Conservation (phyloP, 37 sponge, comb jelly and placozoan genomes). For the Ephydatia muelleri region DNA sequence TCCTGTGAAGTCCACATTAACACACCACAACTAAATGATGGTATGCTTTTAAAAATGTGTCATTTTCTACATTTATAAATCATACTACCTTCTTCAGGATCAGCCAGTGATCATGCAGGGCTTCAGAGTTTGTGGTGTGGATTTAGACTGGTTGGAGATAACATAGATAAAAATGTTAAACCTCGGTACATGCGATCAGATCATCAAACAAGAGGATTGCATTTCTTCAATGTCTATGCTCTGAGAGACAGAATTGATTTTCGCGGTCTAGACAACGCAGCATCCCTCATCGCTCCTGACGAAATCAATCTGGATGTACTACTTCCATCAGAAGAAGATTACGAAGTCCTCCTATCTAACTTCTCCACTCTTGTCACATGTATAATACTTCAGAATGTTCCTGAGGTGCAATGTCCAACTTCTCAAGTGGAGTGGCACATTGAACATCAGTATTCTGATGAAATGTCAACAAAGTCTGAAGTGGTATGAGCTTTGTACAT, state of each 20-base stretch:
- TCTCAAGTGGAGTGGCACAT: not conserved
- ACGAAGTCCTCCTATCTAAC: not conserved
- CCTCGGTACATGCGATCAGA: not conserved
- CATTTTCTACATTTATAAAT: too few species aligned
- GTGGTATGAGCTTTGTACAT: slow-evolving; percentile 13
- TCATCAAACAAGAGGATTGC: not conserved
- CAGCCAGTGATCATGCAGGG: too few species aligned
- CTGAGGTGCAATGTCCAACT: not conserved
- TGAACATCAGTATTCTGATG: not conserved
- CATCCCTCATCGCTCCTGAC: not conserved
- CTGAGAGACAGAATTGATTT: slow-evolving; percentile 13
- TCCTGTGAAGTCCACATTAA: too few species aligned
- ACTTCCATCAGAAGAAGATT: not conserved
- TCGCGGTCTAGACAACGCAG: not conserved
- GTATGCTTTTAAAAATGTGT: too few species aligned
- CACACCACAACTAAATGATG: too few species aligned
- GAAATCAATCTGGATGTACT: not conserved
- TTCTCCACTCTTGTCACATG: not conserved
- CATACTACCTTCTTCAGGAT: too few species aligned
- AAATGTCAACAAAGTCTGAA: slow-evolving; percentile 19
- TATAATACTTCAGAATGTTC: not conserved
- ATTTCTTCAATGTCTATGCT: slow-evolving; percentile 1
- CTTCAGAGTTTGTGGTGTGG: too few species aligned
- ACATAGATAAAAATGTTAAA: not conserved
- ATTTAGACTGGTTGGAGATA: not conserved